A percentile compares a stretch with the other conserved stretches of the same genome.
phyloP scores from a whole-genome alignment of 2,797 vertebrate genomes.

The Crenuchus spilurus region DNA sequence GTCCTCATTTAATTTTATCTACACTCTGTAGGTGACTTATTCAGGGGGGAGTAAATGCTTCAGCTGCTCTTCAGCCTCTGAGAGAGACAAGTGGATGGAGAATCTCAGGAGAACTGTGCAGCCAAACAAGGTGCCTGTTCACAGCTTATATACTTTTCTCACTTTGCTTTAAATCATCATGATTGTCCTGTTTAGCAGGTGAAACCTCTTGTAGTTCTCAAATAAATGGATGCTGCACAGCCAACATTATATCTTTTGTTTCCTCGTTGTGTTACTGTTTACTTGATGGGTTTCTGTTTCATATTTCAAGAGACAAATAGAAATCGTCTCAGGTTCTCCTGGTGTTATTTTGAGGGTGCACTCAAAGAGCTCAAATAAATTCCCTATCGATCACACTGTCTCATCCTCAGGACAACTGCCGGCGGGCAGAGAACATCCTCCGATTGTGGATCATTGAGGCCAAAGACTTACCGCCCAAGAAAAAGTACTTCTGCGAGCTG shows the following conservation, averaged over 20 bases:
- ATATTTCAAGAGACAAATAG: neutral
- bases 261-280: neutral
- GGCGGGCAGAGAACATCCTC: conserved; percentile 88
- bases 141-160: conserved; percentile 51
- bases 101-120: conserved; percentile 92
- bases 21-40: conserved; percentile 85
- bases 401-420: conserved; percentile 87
- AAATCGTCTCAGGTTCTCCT: too few species aligned
- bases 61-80: conserved; percentile 90
- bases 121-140: conserved; percentile 88
- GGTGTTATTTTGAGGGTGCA: neutral
- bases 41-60: conserved; percentile 95
- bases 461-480: conserved; percentile 93
- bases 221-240: neutral
- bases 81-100: conserved; percentile 99
- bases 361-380: neutral
- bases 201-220: neutral
- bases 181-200: neutral
- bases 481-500: conserved; percentile 96
- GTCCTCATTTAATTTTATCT: neutral
- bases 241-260: neutral
- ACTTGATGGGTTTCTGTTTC: neutral
- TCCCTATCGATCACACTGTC: neutral
- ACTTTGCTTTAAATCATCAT: neutral
- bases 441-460: conserved; percentile 97